Evolutionary conservation across 92 coral and sea anemone species (phyloP), one percentile per base, ranked within the genome.

Genomic region (Bergia sp.): DNA sequence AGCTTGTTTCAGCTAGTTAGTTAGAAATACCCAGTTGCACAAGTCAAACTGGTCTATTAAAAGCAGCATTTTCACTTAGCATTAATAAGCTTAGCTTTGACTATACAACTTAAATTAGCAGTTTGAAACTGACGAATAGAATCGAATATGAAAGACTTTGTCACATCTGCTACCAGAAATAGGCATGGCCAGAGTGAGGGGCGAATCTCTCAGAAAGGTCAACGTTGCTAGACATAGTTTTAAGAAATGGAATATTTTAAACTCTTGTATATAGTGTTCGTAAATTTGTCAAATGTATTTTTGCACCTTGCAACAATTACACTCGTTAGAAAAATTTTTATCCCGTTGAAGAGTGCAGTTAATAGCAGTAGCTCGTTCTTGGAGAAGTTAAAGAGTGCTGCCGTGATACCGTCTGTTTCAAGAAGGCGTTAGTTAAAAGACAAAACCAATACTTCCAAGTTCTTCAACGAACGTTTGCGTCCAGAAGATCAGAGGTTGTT

Each of bases 231-330:
- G 72, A 67, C 79, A 45, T 84, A 71, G 87, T 84, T 84, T 53
- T 84, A 65, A 71, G 42, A 45, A 83, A 67, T 44, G 43, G 64
- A 45, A 74, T 71, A 84, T 84, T 84, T 84, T 84, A 82, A 82
- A 84, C 87, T 13, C 66, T 73, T 84, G 87, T 84, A 84, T 84
- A 84, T 84, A 84, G 64, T 84, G 73, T 74, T 84, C 87, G 44
- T 84, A 45, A 84, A 69, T 84, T 84, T 84, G 38, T 44, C 45
- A 50, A 71, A 45, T 72, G 76, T 67, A 82, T 82, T 82, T 82
- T 82, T 82, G 53, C 78, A 67, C 42, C 29, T 82, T 49, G 7
- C 69, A 41, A 43, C 41, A 66, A 45, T 29, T 69, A 79, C 87
- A 71, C 79, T 23, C 65, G 20, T 7, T 73, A 45, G 77, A 65